A percentile compares a stretch with the other conserved stretches of the same genome.
Evolutionary conservation across 2,113 vertebrate genomes (phyloP).

Genomic region (Notothenia coriiceps): DNA sequence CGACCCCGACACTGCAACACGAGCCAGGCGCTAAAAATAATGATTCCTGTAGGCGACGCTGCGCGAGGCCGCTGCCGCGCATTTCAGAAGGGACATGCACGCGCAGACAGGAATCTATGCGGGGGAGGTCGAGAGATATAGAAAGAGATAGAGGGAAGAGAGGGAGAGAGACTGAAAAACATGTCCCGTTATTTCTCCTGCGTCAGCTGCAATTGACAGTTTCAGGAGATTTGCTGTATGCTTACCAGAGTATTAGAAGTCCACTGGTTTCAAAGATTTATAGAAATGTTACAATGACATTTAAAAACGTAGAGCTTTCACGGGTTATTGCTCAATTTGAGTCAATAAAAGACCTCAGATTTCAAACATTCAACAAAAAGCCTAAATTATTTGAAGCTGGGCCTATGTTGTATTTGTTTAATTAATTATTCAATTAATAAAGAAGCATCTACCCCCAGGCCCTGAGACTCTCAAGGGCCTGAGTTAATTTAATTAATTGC

Average conservation of each 20-base stretch:
- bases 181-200: slow-evolving; percentile 18
- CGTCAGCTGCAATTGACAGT: neutral
- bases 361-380: neutral
- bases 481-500: neutral
- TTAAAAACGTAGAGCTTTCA: neutral
- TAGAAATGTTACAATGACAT: neutral
- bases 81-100: slow-evolving; percentile 54
- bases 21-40: slow-evolving; percentile 88
- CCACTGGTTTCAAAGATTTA: neutral
- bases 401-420: neutral
- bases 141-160: neutral
- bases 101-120: slow-evolving; percentile 76
- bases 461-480: neutral
- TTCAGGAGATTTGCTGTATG: too few species aligned
- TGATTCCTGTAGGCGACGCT: slow-evolving; percentile 21
- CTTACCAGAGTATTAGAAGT: neutral
- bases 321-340: too few species aligned
- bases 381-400: neutral
- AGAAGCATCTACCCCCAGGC: neutral
- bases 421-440: neutral
- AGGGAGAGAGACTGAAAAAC: slow-evolving; percentile 11
- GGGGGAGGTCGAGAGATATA: slow-evolving; percentile 50
- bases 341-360: neutral
- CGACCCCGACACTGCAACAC: slow-evolving; percentile 64
- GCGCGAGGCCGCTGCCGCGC: slow-evolving; percentile 57